A percentile compares a stretch with the other conserved stretches of the same genome.
Evolutionary conservation across 2,797 vertebrate genomes (phyloP).

Genomic region (Chaetodon trifasciatus): DNA sequence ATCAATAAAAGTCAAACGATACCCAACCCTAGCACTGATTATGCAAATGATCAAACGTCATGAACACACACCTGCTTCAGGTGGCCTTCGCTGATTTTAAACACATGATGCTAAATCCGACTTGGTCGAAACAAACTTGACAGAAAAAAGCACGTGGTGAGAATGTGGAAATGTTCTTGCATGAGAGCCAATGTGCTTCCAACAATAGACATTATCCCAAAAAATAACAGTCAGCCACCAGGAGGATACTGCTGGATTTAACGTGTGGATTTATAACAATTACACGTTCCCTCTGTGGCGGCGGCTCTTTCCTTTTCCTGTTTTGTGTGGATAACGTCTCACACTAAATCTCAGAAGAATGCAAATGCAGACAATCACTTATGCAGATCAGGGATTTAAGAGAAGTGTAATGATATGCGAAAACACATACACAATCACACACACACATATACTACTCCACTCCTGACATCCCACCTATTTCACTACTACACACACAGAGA

Average conservation of each 20-base stretch:
- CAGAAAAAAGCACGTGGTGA: neutral
- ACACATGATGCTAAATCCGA: neutral
- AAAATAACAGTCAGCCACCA: neutral
- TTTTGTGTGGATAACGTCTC: neutral
- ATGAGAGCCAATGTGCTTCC: neutral
- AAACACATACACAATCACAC: constrained; percentile 35
- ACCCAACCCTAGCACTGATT: neutral
- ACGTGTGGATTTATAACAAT: constrained; percentile 3
- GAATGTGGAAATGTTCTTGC: neutral
- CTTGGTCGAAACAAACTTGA: neutral
- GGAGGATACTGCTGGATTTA: neutral
- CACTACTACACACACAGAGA: constrained; percentile 33
- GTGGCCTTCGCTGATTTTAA: neutral
- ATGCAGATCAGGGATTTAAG: constrained; percentile 51
- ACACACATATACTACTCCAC: constrained; percentile 26
- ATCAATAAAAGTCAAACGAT: no score
- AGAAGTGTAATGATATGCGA: constrained; percentile 52
- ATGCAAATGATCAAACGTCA: constrained; percentile 25
- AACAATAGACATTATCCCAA: neutral
- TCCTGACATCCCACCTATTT: constrained; percentile 41
- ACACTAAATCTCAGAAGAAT: constrained; percentile 23
- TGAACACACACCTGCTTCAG: neutral
- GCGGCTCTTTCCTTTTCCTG: constrained; percentile 3
- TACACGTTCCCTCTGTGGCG: neutral
- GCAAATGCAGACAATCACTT: constrained; percentile 50